Conservation (phyloP, 53 echinoderm and acorn worm species). For the Temnopleurus reevesii region DNA sequence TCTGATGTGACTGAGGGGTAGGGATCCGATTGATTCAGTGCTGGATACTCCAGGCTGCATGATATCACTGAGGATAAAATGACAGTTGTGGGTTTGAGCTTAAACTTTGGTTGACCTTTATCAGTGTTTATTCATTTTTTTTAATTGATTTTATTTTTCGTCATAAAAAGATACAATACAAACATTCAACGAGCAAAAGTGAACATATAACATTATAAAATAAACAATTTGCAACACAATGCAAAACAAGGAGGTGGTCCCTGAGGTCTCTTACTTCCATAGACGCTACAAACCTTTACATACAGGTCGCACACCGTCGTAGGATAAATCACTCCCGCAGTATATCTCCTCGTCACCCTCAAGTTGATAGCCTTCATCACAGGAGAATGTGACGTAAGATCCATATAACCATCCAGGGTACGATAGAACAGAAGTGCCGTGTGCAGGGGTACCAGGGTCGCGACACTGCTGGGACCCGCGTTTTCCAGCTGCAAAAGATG, state of each 20-base stretch:
- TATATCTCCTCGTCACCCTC: neutral
- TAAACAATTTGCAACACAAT: no score
- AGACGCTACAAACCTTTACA: no score
- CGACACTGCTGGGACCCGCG: neutral
- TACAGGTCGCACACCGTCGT: neutral
- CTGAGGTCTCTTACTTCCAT: no score
- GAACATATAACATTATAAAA: no score
- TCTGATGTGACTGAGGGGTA: neutral
- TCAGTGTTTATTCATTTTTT: no score
- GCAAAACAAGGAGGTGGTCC: no score
- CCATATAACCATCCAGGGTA: neutral
- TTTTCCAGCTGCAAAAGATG: neutral
- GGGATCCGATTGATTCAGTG: neutral
- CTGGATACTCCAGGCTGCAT: neutral
- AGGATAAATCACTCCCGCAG: neutral
- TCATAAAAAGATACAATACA: no score
- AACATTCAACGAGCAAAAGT: no score
- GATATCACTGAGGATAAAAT: neutral
- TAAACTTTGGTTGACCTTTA: no score
- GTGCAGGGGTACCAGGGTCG: neutral
- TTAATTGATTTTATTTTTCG: no score
- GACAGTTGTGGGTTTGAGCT: no score
- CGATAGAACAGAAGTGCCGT: neutral
- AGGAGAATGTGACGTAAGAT: slow-evolving; percentile 8
- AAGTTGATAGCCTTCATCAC: neutral